Percentiles rank a stretch among this genome's conserved stretches.
phyloP scores from a whole-genome alignment of 2,797 vertebrate genomes.

The Bufotes viridis region DNA sequence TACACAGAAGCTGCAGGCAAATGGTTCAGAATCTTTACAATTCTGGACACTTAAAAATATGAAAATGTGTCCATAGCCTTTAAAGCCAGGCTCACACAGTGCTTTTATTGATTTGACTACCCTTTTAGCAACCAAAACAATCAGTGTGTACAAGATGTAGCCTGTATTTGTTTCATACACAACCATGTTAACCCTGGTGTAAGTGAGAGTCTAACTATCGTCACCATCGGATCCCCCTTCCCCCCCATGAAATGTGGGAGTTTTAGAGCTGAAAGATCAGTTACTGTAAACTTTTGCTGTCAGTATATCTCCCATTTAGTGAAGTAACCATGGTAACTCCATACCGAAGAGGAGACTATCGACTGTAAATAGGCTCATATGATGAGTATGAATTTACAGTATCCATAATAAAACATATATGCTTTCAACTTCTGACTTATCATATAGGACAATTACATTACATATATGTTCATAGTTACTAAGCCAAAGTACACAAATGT shows the following conservation, averaged over 20 bases:
- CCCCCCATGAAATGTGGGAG: neutral
- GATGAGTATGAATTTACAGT: neutral
- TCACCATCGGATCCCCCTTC: neutral
- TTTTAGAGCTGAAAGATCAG: neutral
- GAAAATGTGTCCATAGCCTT: too few species aligned
- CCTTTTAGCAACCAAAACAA: too few species aligned
- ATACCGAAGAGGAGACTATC: neutral
- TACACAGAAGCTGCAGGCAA: too few species aligned
- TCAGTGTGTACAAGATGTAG: too few species aligned
- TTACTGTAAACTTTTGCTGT: slow-evolving; percentile 18
- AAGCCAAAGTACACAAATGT: too few species aligned
- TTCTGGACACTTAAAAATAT: too few species aligned
- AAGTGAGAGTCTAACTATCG: neutral
- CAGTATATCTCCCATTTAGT: slow-evolving; percentile 3
- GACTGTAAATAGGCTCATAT: neutral
- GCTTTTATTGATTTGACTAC: too few species aligned
- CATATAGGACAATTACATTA: too few species aligned
- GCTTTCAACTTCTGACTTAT: neutral
- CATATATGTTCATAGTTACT: too few species aligned
- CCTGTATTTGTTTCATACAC: too few species aligned
- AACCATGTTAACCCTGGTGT: neutral
- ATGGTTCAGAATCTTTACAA: too few species aligned
- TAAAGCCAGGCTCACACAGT: too few species aligned
- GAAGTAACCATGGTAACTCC: slow-evolving; percentile 9
- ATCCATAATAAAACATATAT: neutral